A percentile compares a stretch with the other conserved stretches of the same genome.
Evolutionary conservation across 2,113 vertebrate genomes (phyloP).

Genomic region (Alaudala cheleensis): DNA sequence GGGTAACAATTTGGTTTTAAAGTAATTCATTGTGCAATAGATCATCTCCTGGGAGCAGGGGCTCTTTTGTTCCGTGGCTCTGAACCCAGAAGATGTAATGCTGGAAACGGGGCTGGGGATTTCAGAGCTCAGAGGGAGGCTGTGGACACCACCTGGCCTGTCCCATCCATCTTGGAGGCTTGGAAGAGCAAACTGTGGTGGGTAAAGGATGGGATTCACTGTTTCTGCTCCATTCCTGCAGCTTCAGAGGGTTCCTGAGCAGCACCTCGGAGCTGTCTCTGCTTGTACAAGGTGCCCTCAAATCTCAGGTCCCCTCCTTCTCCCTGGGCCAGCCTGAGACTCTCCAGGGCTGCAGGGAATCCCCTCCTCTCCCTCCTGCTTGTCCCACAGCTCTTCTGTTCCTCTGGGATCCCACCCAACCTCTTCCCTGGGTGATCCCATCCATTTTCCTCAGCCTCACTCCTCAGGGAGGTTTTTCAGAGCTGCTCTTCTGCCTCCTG

Average conservation of each 20-base stretch:
- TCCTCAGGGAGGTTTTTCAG: not conserved
- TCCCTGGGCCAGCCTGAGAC: not conserved
- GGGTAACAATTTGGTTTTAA: not conserved
- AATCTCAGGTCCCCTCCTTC: not conserved
- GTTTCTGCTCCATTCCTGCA: not conserved
- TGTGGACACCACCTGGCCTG: not conserved
- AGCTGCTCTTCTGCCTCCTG: not conserved
- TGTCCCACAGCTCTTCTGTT: not conserved
- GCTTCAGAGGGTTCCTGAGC: not conserved
- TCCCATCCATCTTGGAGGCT: not conserved
- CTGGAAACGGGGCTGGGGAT: not conserved
- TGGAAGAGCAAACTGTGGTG: not conserved
- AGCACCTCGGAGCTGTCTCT: not conserved
- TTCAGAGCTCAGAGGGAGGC: not conserved
- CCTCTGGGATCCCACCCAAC: not conserved
- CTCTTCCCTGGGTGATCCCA: not conserved
- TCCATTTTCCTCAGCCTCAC: not conserved
- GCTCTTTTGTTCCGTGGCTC: not conserved
- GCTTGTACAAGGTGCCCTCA: accelerated
- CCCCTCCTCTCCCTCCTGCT: not conserved
- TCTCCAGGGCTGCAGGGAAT: not conserved
- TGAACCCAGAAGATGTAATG: not conserved
- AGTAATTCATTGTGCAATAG: slow-evolving; percentile 33
- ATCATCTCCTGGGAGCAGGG: slow-evolving; percentile 17
- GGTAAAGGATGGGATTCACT: not conserved